phyloP scores from a whole-genome alignment of 2,113 vertebrate species.

The Acrocephalus arundinaceus region DNA sequence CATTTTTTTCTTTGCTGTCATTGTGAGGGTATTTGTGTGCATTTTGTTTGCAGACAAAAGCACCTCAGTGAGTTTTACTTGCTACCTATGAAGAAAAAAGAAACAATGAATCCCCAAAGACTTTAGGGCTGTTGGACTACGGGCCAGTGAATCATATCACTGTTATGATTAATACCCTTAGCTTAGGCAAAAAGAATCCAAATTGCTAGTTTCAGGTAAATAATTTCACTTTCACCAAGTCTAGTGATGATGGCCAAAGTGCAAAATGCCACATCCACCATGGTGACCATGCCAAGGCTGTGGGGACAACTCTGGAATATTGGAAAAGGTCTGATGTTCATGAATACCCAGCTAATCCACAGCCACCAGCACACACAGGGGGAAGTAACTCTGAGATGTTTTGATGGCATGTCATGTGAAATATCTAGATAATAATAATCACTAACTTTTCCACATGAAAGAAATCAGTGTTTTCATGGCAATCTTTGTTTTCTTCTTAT shows the following conservation, averaged over 20 bases:
- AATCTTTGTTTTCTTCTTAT: background rate
- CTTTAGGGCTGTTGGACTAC: background rate
- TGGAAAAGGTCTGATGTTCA: background rate
- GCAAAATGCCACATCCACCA: background rate
- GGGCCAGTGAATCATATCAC: background rate
- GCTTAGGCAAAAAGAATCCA: background rate
- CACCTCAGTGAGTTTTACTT: background rate
- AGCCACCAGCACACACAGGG: fast-evolving
- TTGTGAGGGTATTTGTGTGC: background rate
- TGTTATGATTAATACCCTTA: background rate
- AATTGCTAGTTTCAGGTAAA: background rate
- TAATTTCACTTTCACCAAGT: background rate
- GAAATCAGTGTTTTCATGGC: background rate
- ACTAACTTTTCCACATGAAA: background rate
- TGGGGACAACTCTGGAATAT: background rate
- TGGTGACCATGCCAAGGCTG: background rate
- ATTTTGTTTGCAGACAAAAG: background rate
- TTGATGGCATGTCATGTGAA: background rate
- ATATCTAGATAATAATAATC: background rate
- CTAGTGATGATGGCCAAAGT: background rate
- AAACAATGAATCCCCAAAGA: background rate
- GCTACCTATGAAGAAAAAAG: background rate
- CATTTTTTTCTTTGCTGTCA: background rate
- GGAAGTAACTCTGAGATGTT: background rate
- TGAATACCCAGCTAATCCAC: background rate